These are phyloP conservation scores for Hydriomena furcata DNA, from an alignment of 2,888 invertebrate species.

Conservation along the genomic window DNA sequence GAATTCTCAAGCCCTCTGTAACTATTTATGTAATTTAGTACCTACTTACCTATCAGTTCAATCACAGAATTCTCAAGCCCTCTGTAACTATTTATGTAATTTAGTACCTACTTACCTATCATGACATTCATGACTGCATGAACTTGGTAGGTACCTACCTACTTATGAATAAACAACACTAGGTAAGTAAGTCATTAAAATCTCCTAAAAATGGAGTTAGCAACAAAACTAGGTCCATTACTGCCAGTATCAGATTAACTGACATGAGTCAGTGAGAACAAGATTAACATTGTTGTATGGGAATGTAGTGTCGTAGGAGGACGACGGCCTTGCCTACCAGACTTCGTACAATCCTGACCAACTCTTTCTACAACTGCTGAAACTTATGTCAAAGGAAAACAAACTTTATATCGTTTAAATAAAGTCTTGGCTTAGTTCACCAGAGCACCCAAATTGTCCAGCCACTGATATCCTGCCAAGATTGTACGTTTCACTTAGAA, in stretches of 20 bases:
- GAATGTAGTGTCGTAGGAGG: constrained; percentile 63
- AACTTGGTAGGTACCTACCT: neutral
- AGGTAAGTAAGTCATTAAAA: too few relatives aligned
- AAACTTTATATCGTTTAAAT: neutral
- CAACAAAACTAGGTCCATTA: constrained; percentile 35
- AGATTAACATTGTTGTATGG: constrained; percentile 55
- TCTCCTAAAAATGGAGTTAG: constrained; percentile 27
- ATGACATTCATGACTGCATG: too few relatives aligned
- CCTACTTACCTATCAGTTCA: too few relatives aligned
- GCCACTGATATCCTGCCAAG: constrained; percentile 9
- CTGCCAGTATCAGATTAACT: constrained; percentile 31
- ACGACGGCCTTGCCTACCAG: constrained; percentile 58
- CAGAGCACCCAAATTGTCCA: constrained; percentile 1
- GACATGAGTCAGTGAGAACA: constrained; percentile 43
- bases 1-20: too few relatives aligned
- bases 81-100: too few relatives aligned
- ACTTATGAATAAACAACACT: too few relatives aligned
- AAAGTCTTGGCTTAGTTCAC: neutral
- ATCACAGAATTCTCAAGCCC: too few relatives aligned
- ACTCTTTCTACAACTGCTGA: too few relatives aligned
- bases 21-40: too few relatives aligned
- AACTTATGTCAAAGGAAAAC: constrained; percentile 21
- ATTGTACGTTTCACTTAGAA: neutral
- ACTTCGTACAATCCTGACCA: constrained; percentile 15
- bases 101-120: neutral